Evolutionary conservation across 1,140 invertebrate species (phyloP).

Genomic region (Oncopeltus fasciatus): DNA sequence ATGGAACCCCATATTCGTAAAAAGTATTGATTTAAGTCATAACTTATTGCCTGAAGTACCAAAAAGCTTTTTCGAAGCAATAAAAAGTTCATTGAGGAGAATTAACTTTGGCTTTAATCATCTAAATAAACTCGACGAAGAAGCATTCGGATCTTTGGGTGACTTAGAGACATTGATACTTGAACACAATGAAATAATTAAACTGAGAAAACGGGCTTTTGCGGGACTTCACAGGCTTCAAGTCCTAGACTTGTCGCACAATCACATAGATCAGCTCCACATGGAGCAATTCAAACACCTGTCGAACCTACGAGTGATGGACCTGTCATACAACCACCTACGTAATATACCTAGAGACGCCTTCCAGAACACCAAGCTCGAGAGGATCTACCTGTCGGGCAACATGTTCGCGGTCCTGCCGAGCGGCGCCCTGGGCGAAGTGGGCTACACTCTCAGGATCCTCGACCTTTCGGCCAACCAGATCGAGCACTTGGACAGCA

Average conservation of each 20-base stretch:
- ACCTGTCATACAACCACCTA: slow-evolving; percentile 60
- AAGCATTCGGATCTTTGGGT: slow-evolving; percentile 50
- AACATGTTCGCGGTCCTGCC: slow-evolving; percentile 67
- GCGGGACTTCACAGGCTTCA: slow-evolving; percentile 57
- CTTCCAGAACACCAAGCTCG: slow-evolving; percentile 62
- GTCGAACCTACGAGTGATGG: slow-evolving; percentile 54
- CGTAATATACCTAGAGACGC: slow-evolving; percentile 60
- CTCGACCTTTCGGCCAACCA: slow-evolving; percentile 65
- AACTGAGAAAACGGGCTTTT: slow-evolving; percentile 58
- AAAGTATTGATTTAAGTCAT: slow-evolving; percentile 52
- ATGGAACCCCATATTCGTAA: slow-evolving; percentile 35
- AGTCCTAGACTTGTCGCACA: slow-evolving; percentile 62
- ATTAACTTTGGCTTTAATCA: slow-evolving; percentile 59
- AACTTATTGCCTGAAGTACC: slow-evolving; percentile 51
- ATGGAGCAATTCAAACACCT: slow-evolving; percentile 70
- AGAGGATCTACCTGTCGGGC: slow-evolving; percentile 61
- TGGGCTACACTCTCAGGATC: slow-evolving; percentile 56
- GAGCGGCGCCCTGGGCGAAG: slow-evolving; percentile 49
- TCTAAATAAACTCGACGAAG: slow-evolving; percentile 50
- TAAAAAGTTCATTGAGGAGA: slow-evolving; percentile 44
- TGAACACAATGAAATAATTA: slow-evolving; percentile 54
- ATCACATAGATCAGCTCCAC: slow-evolving; percentile 57
- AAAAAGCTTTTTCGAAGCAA: slow-evolving; percentile 41
- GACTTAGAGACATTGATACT: slow-evolving; percentile 58
- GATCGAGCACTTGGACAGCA: slow-evolving; percentile 74